A percentile compares a stretch with the other conserved stretches of the same genome.
These are phyloP conservation scores for Anguilla anguilla DNA, from an alignment of 2,797 vertebrate species.

Conservation along the genomic window DNA sequence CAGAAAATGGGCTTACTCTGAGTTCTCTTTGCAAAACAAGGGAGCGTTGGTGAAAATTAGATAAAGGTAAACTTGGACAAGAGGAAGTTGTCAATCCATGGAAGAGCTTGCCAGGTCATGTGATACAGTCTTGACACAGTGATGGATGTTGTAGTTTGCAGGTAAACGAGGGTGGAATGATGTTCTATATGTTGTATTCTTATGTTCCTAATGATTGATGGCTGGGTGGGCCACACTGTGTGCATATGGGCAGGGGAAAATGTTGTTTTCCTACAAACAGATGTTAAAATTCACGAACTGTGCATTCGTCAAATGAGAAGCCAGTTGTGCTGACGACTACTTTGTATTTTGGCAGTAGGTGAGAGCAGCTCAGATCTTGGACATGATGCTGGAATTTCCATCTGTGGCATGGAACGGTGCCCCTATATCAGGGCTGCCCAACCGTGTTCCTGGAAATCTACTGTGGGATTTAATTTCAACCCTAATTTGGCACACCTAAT, in stretches of 20 bases:
- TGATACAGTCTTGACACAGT: background rate
- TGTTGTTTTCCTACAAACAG: background rate
- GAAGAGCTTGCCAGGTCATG: background rate
- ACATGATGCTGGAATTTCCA: background rate
- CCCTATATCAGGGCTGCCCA: too few relatives aligned
- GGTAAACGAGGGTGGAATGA: too few relatives aligned
- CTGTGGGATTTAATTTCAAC: too few relatives aligned
- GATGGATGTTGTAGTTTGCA: background rate
- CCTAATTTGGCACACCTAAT: too few relatives aligned
- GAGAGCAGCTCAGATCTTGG: background rate
- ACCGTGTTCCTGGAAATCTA: too few relatives aligned
- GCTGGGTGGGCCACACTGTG: background rate
- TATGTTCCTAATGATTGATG: background rate
- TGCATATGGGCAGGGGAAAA: too few relatives aligned
- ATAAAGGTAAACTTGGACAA: background rate
- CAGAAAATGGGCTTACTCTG: too few relatives aligned
- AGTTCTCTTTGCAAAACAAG: too few relatives aligned
- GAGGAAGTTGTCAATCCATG: background rate
- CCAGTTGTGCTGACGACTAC: background rate
- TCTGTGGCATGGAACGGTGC: background rate
- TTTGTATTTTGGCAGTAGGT: background rate
- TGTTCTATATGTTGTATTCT: too few relatives aligned
- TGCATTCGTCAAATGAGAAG: background rate
- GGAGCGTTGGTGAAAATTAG: background rate
- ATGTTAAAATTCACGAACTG: background rate